Base-by-base conservation (phyloP, 2,888 invertebrate genomes). In the Falcaria lacertinaria region DNA sequence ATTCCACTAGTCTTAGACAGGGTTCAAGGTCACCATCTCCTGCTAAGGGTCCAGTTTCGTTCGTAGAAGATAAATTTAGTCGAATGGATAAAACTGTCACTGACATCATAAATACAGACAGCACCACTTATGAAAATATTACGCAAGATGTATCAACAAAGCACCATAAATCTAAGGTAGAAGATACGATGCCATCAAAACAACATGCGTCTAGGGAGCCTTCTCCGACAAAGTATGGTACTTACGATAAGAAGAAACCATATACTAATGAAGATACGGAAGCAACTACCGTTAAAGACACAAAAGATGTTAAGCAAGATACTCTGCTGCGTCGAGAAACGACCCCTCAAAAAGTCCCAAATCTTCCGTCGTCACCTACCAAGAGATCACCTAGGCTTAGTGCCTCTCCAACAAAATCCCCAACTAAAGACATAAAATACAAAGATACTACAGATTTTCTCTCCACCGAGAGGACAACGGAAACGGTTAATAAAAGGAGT, bases 361-460 rank as follows among this genome's bases (percentile, higher is more conserved):
- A 63, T 25, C 41, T 45, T 4, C 56, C 65, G 11, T 41, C 44
- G 7, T 64, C 65, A n/a, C 66, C 73, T 13, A 54, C 40, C 0
- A 75, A 66, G 38, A 72, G 64, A 28, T 50, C 53, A 33, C 64
- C 70, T 11, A 66, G 75, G 45, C 60, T 64, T 5, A 75, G 64
- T 33, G 44, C 48, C 39, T 80, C 82, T 6, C 80, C 82, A 3
- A 35, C 40, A 0, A 81, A 79, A 60, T 64, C 69, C 33, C 55
- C 64, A 8, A 49, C 46, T 40, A 78, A 65, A 54, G 74, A 77
- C 34, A 59, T 47, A 2, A 79, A 77, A 55, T 64, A 69, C 39
- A 75, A 70, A 44, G 48, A 71, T 14, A 77, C 75, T 1, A 64
- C 67, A 14, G 76, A 87, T 15, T 86, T 87, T 46, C 75, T 88